Base-by-base conservation (phyloP, 2,888 invertebrate species). In the Polyommatus icarus region DNA sequence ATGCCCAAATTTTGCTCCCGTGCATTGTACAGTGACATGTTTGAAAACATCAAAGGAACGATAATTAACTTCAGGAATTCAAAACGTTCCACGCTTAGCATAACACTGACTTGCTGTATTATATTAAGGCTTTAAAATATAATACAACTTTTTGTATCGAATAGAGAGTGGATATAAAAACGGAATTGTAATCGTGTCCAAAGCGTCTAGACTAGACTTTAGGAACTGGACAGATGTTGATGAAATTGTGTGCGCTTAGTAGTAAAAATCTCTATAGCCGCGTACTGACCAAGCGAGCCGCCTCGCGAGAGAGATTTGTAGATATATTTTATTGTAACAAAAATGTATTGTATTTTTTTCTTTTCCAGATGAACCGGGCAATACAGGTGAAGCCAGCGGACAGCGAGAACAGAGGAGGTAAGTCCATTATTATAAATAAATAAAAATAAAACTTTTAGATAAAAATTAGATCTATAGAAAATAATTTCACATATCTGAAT, bases 301-400 rank as follows among this genome's bases (percentile, higher is more conserved):
- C 24, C 24, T 24, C 24, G 24, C 24, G 24, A 24, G 24, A n/a
- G n/a, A n/a, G 4, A 36, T 6, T 36, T 36, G 36, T 57, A 57
- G 57, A n/a, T 57, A 57, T 5, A 7, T 7, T 15, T 61, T 1
- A 10, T 61, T 61, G 24, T 24, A 61, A 24, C 61, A 24, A 61
- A 61, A 75, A 24, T 46, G 24, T 32, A 32, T 29, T 76, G 18
- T 36, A 79, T 76, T 80, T 83, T 83, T 82, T 86, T 88, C 87
- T 85, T 85, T 97, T 98, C 76, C 97, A 99, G 99, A 99, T 99
- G 99, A 99, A 99, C 97, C 98, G 99, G 96, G 98, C 99, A 95
- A 98, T 99, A 96, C 99, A 99, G 97, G 98, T 99, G 96, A 99
- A 99, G 95, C 99, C 99, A 95, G 99, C 99, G 95, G 99, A 99